Conservation (phyloP, 2,113 vertebrate genomes). For the Anthoscopus minutus region DNA sequence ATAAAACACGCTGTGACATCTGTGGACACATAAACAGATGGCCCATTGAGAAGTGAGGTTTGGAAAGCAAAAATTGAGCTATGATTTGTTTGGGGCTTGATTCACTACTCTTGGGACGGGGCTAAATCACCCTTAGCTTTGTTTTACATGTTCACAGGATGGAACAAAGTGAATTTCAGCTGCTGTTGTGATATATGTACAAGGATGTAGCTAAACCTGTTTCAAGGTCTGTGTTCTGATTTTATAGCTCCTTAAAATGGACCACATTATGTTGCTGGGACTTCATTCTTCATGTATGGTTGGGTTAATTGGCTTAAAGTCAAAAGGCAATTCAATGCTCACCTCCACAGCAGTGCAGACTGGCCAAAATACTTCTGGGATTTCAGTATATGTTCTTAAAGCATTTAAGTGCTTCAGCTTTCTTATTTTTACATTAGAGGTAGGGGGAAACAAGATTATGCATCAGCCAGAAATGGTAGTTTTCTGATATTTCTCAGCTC, state of each 20-base stretch:
- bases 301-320: background rate
- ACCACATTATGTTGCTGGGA: background rate
- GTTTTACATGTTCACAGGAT: background rate
- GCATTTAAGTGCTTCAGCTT: background rate
- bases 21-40: background rate
- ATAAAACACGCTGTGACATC: background rate
- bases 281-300: background rate
- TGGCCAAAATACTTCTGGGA: background rate
- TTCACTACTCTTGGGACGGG: background rate
- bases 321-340: background rate
- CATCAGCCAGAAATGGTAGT: background rate
- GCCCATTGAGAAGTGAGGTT: background rate
- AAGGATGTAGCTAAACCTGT: background rate
- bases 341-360: background rate
- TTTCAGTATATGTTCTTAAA: background rate
- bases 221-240: background rate
- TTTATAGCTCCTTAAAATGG: background rate
- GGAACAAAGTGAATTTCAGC: background rate
- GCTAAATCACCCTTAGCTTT: background rate
- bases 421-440: background rate
- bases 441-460: background rate
- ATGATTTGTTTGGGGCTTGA: background rate
- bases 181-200: background rate
- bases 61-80: background rate
- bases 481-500: background rate